These are phyloP conservation scores for Zeugodacus cucurbitae DNA, from an alignment of 1,140 invertebrate species.

Conservation along the genomic window DNA sequence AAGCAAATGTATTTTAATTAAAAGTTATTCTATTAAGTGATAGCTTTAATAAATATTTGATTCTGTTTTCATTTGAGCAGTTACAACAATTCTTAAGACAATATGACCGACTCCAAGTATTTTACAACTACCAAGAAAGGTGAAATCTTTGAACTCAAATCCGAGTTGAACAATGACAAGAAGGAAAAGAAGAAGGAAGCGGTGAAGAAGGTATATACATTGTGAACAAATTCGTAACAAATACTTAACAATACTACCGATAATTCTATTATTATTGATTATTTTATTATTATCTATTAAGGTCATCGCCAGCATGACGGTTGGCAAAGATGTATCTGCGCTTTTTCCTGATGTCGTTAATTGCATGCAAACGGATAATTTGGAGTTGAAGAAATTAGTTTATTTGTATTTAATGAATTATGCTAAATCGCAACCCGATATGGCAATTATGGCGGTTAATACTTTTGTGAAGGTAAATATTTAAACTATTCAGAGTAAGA, in stretches of 20 bases:
- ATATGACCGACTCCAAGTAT: slow-evolving; percentile 99
- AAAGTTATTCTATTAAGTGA: too few species aligned
- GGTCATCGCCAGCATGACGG: slow-evolving; percentile 99
- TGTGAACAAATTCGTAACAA: slow-evolving; percentile 37
- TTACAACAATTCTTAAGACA: slow-evolving; percentile 8
- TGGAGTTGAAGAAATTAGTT: slow-evolving; percentile 99
- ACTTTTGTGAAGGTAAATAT: slow-evolving; percentile 97
- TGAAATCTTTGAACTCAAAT: slow-evolving; percentile 99
- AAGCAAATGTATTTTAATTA: not conserved
- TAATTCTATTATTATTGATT: too few species aligned
- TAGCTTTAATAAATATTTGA: too few species aligned
- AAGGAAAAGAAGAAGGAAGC: slow-evolving; percentile 99
- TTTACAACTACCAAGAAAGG: slow-evolving; percentile 99
- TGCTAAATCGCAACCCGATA: slow-evolving; percentile 99
- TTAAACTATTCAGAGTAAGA: too few species aligned
- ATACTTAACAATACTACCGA: slow-evolving; percentile 9
- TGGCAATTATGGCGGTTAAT: slow-evolving; percentile 99
- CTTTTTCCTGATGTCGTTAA: slow-evolving; percentile 99
- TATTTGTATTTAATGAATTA: slow-evolving; percentile 99
- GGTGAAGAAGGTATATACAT: slow-evolving; percentile 90
- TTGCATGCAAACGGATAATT: slow-evolving; percentile 99
- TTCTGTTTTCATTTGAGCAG: not conserved
- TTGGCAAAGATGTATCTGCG: slow-evolving; percentile 95
- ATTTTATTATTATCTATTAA: slow-evolving; percentile 59
- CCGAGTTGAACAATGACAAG: slow-evolving; percentile 99